Conservation (phyloP, 2,797 vertebrate genomes). For the Bucorvus abyssinicus region DNA sequence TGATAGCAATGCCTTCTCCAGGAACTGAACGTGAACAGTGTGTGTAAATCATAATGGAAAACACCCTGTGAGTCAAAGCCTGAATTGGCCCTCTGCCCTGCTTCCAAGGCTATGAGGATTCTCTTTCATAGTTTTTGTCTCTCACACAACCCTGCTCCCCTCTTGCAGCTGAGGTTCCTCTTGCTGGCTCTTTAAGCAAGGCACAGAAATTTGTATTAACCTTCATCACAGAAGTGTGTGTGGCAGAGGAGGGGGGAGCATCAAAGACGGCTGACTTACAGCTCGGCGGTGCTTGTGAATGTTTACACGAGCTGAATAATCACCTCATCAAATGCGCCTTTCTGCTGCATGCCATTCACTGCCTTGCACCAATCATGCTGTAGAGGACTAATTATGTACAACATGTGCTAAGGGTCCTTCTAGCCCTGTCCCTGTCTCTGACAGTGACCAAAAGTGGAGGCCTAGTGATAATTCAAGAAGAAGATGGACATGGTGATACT, state of each 20-base stretch:
- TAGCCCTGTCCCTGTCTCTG: background rate
- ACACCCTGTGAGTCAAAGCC: background rate
- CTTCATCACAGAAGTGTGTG: background rate
- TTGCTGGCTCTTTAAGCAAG: background rate
- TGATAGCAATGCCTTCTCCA: background rate
- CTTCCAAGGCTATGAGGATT: background rate
- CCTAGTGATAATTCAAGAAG: background rate
- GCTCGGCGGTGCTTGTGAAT: background rate
- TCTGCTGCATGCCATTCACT: background rate
- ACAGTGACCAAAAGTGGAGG: background rate
- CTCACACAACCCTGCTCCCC: background rate
- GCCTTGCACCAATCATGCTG: background rate
- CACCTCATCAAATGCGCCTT: background rate
- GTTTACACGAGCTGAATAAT: background rate
- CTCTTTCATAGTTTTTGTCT: background rate
- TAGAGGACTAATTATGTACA: background rate
- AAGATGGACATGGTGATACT: rapidly evolving
- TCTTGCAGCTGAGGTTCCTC: background rate
- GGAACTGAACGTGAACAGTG: background rate
- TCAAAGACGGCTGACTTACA: background rate
- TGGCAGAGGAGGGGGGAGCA: background rate
- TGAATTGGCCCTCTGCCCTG: background rate
- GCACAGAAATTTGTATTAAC: background rate
- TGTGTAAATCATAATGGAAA: background rate
- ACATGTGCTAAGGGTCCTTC: background rate